These are phyloP conservation scores for Thripadectes ignobilis DNA, from an alignment of 2,797 vertebrate genomes.

Conservation along the genomic window DNA sequence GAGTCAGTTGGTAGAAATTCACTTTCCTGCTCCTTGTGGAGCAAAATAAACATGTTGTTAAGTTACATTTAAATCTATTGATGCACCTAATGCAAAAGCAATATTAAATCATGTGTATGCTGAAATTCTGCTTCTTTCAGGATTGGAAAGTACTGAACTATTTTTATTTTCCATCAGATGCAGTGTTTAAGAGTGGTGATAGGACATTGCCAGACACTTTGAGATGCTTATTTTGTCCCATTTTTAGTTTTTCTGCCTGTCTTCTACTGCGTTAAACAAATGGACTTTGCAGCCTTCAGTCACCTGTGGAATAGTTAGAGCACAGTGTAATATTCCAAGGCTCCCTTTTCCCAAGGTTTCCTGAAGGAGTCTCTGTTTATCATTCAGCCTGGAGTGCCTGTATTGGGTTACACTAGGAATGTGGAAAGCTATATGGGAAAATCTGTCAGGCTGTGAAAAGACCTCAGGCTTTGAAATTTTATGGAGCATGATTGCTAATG, in stretches of 20 bases:
- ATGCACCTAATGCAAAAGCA: not conserved
- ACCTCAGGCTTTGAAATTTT: conserved; percentile 48
- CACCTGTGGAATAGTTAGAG: conserved; percentile 20
- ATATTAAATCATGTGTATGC: not conserved
- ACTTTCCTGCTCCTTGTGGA: not conserved
- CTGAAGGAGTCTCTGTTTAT: conserved; percentile 54
- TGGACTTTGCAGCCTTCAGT: not conserved
- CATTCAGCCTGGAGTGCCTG: conserved; percentile 10
- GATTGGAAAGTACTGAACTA: not conserved
- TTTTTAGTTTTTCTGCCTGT: not conserved
- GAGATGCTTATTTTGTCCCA: not conserved
- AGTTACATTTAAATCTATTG: not conserved
- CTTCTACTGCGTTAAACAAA: not conserved
- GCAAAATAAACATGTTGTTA: not conserved
- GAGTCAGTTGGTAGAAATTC: not conserved
- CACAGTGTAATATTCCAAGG: not conserved
- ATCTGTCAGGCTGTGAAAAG: conserved; percentile 39
- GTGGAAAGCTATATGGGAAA: conserved; percentile 53
- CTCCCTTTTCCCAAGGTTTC: conserved; percentile 30
- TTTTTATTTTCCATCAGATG: not conserved
- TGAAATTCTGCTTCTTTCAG: not conserved
- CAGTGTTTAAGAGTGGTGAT: not conserved
- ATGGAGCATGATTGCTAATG: conserved; percentile 41
- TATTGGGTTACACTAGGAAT: conserved; percentile 56
- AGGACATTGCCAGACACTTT: not conserved